phyloP scores from a whole-genome alignment of 2,888 invertebrate genomes.

The Drosophila lacicola region DNA sequence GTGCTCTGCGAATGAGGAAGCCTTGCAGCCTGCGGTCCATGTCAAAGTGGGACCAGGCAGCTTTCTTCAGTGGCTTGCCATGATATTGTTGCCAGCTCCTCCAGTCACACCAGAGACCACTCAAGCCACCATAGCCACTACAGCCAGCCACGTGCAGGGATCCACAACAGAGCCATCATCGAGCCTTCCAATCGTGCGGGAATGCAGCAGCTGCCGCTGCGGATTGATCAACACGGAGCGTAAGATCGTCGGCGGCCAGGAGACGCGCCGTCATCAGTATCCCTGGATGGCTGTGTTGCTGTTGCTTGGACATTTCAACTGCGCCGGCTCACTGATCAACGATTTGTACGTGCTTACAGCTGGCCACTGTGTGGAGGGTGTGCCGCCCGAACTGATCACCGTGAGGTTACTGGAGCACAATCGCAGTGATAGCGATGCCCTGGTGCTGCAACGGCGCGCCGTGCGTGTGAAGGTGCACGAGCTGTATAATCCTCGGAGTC shows the following conservation, averaged over 20 bases:
- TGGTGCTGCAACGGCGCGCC: conserved; percentile 77
- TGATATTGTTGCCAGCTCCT: conserved; percentile 47
- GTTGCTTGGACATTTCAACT: conserved; percentile 87
- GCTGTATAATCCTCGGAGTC: conserved; percentile 89
- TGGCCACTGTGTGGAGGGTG: conserved; percentile 89
- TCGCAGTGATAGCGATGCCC: conserved; percentile 84
- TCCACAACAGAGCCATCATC: conserved; percentile 4
- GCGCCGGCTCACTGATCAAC: conserved; percentile 90
- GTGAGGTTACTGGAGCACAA: conserved; percentile 91
- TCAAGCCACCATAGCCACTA: not conserved
- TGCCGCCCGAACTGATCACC: conserved; percentile 86
- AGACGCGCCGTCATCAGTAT: conserved; percentile 88
- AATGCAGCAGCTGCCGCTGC: conserved; percentile 86
- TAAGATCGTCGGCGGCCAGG: conserved; percentile 91
- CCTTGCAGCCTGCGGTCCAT: not conserved
- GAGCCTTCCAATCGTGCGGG: conserved; percentile 19
- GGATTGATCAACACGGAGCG: conserved; percentile 88
- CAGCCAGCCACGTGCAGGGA: conserved; percentile 1
- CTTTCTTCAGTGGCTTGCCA: conserved; percentile 68
- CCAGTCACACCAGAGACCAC: conserved; percentile 5
- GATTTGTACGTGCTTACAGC: conserved; percentile 91
- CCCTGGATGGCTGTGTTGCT: conserved; percentile 89
- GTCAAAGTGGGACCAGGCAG: conserved; percentile 11
- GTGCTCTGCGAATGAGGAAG: not conserved
- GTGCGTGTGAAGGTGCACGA: conserved; percentile 86